phyloP scores from a whole-genome alignment of 2,888 invertebrate genomes.

The Drosophila aldrichi region DNA sequence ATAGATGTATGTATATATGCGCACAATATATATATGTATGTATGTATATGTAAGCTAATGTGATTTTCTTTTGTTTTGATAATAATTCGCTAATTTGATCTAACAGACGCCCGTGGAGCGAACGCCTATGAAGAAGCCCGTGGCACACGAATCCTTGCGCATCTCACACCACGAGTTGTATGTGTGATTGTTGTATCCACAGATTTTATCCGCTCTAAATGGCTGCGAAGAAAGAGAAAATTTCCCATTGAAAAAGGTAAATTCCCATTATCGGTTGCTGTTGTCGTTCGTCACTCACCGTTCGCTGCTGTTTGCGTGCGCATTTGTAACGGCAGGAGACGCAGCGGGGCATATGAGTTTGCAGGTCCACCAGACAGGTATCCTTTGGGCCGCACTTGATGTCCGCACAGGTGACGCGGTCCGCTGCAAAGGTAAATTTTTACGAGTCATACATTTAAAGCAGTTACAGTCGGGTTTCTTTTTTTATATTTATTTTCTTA shows the following conservation, averaged over 20 bases:
- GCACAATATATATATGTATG: conserved; percentile 12
- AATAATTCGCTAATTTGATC: conserved; percentile 53
- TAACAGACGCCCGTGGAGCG: conserved; percentile 88
- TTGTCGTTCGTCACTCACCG: conserved; percentile 60
- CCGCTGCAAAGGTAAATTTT: conserved; percentile 86
- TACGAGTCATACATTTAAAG: conserved; percentile 62
- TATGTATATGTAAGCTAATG: conserved; percentile 33
- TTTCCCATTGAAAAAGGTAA: not conserved
- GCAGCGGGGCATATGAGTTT: conserved; percentile 89
- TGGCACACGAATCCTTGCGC: conserved; percentile 91
- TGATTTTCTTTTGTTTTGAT: conserved; percentile 32
- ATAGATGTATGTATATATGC: conserved; percentile 27
- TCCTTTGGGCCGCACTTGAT: conserved; percentile 89
- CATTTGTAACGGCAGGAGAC: conserved; percentile 89
- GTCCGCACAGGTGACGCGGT: conserved; percentile 88
- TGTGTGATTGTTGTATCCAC: conserved; percentile 91
- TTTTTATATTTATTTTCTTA: conserved; percentile 3
- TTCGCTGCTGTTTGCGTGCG: conserved; percentile 84
- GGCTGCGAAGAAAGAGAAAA: conserved; percentile 52
- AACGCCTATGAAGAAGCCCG: conserved; percentile 90
- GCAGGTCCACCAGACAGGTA: conserved; percentile 89
- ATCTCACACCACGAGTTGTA: conserved; percentile 93
- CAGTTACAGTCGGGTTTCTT: conserved; percentile 26
- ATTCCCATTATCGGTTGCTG: conserved; percentile 2
- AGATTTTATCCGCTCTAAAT: conserved; percentile 86